Evolutionary conservation across 2,888 invertebrate species (phyloP), one percentile per base, ranked within the genome.

Genomic region (Entomobrya proxima): DNA sequence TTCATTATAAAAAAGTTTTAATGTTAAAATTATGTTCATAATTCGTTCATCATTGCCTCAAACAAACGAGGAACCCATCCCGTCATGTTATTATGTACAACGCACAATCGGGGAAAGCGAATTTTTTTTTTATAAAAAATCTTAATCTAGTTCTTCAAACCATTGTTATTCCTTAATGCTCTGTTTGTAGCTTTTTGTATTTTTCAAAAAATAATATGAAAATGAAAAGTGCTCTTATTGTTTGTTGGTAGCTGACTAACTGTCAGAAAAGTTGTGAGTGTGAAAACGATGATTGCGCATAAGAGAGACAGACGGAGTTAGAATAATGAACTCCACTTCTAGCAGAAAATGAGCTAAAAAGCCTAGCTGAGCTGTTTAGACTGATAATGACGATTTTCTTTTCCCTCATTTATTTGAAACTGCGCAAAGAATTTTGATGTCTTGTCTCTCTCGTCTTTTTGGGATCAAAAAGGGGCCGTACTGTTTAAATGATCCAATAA

Each of bases 321-420:
- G 76, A 58, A 40, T 64, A 78, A 78, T 61, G 44, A 64, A 37
- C 55, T 32, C 69, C n/a, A n/a, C n/a, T 15, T 15, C n/a, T 18
- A 67, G 30, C 40, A 58, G 64, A 44, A 79, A 64, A 79, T 50
- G 64, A 78, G 44, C 3, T 24, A 15, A 32, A 35, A 21, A 40
- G 24, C 37, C 11, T 24, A 44, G 37, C 27, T 40, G 24, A 40
- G 13, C 15, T 69, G 24, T 30, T 50, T 47, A 27, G 55, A 44
- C 13, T 9, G 9, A 52, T 72, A 21, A 67, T 69, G 80, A 82
- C 58, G 76, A 76, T 64, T 67, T 76, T 24, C 76, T 76, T 67
- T 75, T 82, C 67, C 50, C 76, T 83, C 83, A 83, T 83, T 83
- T 82, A 82, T 64, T 82, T 69, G 67, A 52, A 76, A 76, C 76